A percentile compares a stretch with the other conserved stretches of the same genome.
Conservation (phyloP, 2,797 vertebrate genomes). For the Sebastiscus albofasciatus region DNA sequence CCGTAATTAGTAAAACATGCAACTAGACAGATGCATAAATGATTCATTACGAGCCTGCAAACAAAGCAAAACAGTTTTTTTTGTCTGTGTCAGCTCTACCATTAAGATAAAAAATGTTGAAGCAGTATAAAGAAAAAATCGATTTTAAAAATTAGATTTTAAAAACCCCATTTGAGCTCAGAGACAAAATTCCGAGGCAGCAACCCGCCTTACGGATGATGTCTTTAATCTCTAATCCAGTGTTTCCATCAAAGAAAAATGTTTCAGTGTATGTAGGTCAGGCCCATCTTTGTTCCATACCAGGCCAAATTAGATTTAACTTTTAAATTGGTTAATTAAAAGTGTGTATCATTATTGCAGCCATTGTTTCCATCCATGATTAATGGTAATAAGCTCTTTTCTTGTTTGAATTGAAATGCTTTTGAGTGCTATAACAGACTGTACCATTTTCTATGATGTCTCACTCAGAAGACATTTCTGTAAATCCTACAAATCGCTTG, state of each 20-base stretch:
- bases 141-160: neutral
- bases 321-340: conserved; percentile 49
- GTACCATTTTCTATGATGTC: conserved; percentile 31
- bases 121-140: neutral
- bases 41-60: conserved; percentile 31
- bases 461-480: neutral
- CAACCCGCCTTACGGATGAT: neutral
- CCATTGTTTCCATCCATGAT: conserved; percentile 29
- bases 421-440: conserved; percentile 8
- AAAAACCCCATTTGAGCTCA: neutral
- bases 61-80: conserved; percentile 31
- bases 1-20: conserved; percentile 48
- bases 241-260: conserved; percentile 33
- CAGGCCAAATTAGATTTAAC: conserved; percentile 22
- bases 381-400: conserved; percentile 15
- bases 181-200: conserved; percentile 19
- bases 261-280: conserved; percentile 35
- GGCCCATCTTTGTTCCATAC: conserved; percentile 23
- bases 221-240: conserved; percentile 27
- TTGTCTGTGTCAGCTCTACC: conserved; percentile 3
- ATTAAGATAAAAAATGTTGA: neutral
- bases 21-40: conserved; percentile 40
- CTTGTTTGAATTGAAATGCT: conserved; percentile 19
- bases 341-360: conserved; percentile 11
- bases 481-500: conserved; percentile 2